Evolutionary conservation across 2,888 invertebrate species (phyloP).

Genomic region (Psylliodes chrysocephalus): DNA sequence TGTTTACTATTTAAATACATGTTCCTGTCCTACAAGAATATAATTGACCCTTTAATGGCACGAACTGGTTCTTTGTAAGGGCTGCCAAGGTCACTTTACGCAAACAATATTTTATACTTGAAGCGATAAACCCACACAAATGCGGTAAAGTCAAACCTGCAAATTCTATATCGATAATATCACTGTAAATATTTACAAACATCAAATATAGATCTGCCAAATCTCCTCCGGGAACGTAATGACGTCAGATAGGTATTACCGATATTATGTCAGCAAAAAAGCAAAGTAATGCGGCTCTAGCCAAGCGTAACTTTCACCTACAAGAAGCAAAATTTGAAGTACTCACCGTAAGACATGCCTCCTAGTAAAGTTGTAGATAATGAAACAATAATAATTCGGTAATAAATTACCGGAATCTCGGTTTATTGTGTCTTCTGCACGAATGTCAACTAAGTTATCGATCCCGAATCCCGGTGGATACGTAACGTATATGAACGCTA

Average conservation of each 20-base stretch:
- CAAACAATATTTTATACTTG: neutral
- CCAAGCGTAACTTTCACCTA: neutral
- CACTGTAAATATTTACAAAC: constrained; percentile 4
- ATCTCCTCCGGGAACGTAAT: constrained; percentile 3
- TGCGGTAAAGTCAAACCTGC: neutral
- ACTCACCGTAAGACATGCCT: constrained; percentile 13
- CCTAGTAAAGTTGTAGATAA: neutral
- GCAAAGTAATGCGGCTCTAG: neutral
- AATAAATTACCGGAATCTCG: neutral
- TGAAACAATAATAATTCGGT: neutral
- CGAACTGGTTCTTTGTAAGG: neutral
- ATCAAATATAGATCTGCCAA: neutral
- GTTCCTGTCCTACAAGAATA: constrained; percentile 3
- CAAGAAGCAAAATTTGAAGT: neutral
- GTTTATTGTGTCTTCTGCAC: neutral
- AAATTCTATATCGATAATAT: neutral
- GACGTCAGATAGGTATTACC: neutral
- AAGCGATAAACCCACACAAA: neutral
- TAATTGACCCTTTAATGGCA: constrained; percentile 1
- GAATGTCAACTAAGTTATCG: constrained; percentile 7
- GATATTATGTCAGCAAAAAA: constrained; percentile 8
- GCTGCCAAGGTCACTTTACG: constrained; percentile 3
- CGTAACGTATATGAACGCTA: neutral
- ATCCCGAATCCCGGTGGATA: constrained; percentile 13
- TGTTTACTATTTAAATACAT: neutral